Evolutionary conservation across 2,113 vertebrate species (phyloP).

Genomic region (Alces alces): DNA sequence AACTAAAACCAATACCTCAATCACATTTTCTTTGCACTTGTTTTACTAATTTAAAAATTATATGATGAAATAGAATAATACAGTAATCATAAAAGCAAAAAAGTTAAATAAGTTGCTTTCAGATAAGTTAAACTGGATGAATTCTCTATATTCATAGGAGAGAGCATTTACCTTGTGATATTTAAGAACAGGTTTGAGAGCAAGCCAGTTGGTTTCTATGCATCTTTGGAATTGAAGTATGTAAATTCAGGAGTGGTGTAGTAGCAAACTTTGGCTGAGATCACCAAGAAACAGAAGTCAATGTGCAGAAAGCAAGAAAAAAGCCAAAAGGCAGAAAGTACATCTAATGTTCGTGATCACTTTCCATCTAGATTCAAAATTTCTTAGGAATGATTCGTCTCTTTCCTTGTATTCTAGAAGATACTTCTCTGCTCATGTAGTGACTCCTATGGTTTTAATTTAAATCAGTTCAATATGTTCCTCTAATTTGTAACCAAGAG

Average conservation of each 20-base stretch:
- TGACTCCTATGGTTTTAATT: background rate
- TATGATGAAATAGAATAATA: background rate
- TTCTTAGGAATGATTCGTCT: background rate
- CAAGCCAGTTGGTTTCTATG: background rate
- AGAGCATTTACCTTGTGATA: background rate
- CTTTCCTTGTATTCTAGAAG: background rate
- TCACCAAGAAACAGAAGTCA: background rate
- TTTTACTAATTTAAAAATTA: background rate
- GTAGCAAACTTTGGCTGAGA: background rate
- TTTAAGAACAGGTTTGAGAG: background rate
- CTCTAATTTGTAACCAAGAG: background rate
- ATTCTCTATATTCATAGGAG: background rate
- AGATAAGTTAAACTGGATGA: background rate
- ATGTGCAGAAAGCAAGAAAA: background rate
- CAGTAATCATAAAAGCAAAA: background rate
- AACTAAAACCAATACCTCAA: background rate
- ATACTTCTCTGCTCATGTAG: background rate
- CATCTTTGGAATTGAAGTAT: background rate
- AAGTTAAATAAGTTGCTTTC: background rate
- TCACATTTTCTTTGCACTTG: background rate
- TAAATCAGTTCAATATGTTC: background rate
- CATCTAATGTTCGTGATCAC: background rate
- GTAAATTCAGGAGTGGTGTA: background rate
- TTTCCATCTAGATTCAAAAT: background rate
- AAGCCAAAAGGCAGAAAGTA: background rate